A percentile compares a stretch with the other conserved stretches of the same genome.
Conservation (phyloP, 2,113 vertebrate genomes). For the Mungos mungo region DNA sequence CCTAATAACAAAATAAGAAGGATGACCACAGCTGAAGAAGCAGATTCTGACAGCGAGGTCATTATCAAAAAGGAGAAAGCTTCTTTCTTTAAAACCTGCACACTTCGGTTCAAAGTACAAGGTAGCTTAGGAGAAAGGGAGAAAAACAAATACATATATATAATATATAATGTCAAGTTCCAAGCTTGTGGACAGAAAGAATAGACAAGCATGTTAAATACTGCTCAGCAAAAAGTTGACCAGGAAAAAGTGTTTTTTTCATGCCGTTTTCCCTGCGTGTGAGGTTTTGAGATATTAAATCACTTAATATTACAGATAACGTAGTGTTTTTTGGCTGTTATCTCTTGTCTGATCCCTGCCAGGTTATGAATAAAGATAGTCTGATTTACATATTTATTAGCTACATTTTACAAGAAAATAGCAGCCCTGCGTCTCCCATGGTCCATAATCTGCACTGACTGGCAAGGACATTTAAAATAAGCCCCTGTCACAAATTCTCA, state of each 20-base stretch:
- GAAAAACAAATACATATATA: not conserved
- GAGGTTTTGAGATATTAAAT: constrained; percentile 67
- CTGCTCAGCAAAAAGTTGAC: not conserved
- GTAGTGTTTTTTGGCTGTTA: constrained; percentile 59
- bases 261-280: constrained; percentile 35
- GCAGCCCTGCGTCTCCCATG: not conserved
- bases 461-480: constrained; percentile 73
- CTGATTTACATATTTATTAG: constrained; percentile 83
- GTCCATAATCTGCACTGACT: constrained; percentile 53
- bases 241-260: not conserved
- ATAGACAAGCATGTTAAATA: not conserved
- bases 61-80: not conserved
- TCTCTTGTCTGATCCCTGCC: constrained; percentile 63
- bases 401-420: constrained; percentile 65
- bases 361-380: constrained; percentile 81
- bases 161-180: not conserved
- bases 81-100: not conserved
- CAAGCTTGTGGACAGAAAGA: not conserved
- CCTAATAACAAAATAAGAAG: not conserved
- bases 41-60: not conserved
- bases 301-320: constrained; percentile 70
- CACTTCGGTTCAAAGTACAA: not conserved
- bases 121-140: not conserved
- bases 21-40: not conserved
- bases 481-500: constrained; percentile 62